These are phyloP conservation scores for Agrochola macilenta DNA, from an alignment of 2,888 invertebrate species.

Conservation along the genomic window DNA sequence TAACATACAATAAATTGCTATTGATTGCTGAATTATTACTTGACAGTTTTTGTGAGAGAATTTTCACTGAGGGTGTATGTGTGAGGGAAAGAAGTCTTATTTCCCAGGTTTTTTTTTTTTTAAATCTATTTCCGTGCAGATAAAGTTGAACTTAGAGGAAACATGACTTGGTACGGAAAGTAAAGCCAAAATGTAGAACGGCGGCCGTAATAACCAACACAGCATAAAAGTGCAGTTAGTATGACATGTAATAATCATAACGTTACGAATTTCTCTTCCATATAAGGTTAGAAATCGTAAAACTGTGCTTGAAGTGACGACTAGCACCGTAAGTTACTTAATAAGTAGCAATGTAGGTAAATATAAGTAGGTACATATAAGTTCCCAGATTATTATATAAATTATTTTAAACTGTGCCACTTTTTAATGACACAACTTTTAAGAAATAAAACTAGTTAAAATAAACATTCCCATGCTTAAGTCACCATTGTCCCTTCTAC, in stretches of 20 bases:
- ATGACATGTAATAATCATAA: constrained; percentile 24
- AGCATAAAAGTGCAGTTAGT: constrained; percentile 20
- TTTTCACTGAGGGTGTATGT: constrained; percentile 44
- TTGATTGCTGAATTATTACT: constrained; percentile 41
- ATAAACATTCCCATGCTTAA: constrained; percentile 55
- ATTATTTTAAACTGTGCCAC: constrained; percentile 46
- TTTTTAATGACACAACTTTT: constrained; percentile 37
- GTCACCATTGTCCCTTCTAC: constrained; percentile 56
- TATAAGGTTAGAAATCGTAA: constrained; percentile 33
- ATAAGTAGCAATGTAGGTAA: background rate
- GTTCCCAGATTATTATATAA: constrained; percentile 46
- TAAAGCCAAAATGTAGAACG: constrained; percentile 20
- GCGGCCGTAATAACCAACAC: constrained; percentile 11
- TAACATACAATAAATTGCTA: constrained; percentile 53
- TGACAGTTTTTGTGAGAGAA: constrained; percentile 42
- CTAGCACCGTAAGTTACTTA: constrained; percentile 6
- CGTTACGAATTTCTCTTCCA: constrained; percentile 36
- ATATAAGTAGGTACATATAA: constrained; percentile 1
- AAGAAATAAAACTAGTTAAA: constrained; percentile 19
- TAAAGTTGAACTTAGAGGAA: background rate
- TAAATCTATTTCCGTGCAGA: background rate
- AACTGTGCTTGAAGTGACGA: constrained; percentile 9
- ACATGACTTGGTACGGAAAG: background rate
- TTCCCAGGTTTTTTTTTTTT: background rate
- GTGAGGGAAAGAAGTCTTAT: background rate